Evolutionary conservation across 2,888 invertebrate genomes (phyloP).

Genomic region (Andrena bucephala): DNA sequence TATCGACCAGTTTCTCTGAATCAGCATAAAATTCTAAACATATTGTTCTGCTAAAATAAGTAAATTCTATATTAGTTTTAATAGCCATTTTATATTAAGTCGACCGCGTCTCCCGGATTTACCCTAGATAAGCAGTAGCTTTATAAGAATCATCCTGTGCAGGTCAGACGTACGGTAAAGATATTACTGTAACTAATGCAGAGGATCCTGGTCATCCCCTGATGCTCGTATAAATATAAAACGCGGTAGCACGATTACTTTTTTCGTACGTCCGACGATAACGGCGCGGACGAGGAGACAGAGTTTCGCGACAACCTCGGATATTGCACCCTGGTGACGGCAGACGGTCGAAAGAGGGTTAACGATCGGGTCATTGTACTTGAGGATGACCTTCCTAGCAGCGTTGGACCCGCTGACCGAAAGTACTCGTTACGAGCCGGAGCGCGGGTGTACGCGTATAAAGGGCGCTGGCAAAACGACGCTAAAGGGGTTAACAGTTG

Average conservation of each 20-base stretch:
- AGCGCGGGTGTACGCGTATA: conserved; percentile 22
- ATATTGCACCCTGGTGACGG: conserved; percentile 59
- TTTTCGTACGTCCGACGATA: conserved; percentile 6
- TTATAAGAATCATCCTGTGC: no score
- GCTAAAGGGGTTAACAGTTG: conserved; percentile 48
- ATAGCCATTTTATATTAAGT: no score
- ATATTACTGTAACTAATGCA: no score
- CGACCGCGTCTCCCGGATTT: no score
- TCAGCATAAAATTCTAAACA: no score
- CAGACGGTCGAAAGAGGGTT: conserved; percentile 63
- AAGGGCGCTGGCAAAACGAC: conserved; percentile 44
- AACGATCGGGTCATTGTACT: conserved; percentile 67
- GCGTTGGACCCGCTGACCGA: conserved; percentile 53
- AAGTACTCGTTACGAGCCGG: conserved; percentile 56
- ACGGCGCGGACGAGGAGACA: conserved; percentile 25
- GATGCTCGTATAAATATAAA: no score
- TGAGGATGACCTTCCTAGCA: conserved; percentile 34
- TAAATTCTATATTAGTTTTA: no score
- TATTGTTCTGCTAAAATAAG: no score
- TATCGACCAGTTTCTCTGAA: no score
- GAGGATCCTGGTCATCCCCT: no score
- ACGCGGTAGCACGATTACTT: background rate
- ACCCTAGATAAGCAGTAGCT: no score
- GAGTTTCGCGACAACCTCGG: conserved; percentile 30
- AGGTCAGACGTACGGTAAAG: no score